Evolutionary conservation across 2,888 invertebrate species (phyloP), one percentile per base, ranked within the genome.

Genomic region (Caprella mutica): DNA sequence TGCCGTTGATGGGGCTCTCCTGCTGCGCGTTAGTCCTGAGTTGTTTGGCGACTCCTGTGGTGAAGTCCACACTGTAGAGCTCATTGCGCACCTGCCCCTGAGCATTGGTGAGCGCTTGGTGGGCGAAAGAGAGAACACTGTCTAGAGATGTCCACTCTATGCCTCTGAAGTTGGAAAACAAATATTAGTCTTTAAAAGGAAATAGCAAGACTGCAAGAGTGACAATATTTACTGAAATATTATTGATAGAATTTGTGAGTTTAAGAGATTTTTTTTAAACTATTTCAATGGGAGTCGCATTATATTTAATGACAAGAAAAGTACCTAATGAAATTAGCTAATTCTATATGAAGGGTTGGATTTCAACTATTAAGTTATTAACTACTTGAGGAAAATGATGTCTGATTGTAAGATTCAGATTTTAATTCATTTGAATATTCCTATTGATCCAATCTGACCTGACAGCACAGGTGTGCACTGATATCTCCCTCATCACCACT

Each of bases 401-500:
- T n/a, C n/a, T n/a, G n/a, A n/a, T n/a, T n/a, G n/a, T n/a, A n/a
- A n/a, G n/a, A n/a, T n/a, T n/a, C n/a, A n/a, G n/a, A n/a, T n/a
- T n/a, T n/a, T n/a, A n/a, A n/a, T n/a, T n/a, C n/a, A n/a, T n/a
- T n/a, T n/a, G n/a, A n/a, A n/a, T n/a, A n/a, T n/a, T n/a, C n/a
- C n/a, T 42, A 53, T 8, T 2, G 5, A 4, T 14, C 14, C 21
- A 33, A 14, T 48, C 55, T 23, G 27, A 63, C 63, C 63, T 56
- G 33, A 81, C 75, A 51, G 77, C 72, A 62, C 74, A 76, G 1
- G 77, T 74, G 66, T 80, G 79, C 12, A 79, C 71, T 57, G 75
- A 74, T 64, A 78, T 74, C 68, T 80, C 79, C 60, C 75, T 74
- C 55, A 75, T 74, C 35, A 80, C 70, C 62, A 75, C 71, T 1